Evolutionary conservation across 2,797 vertebrate species (phyloP), one percentile per base, ranked within the genome.

Genomic region (Brotula barbata): DNA sequence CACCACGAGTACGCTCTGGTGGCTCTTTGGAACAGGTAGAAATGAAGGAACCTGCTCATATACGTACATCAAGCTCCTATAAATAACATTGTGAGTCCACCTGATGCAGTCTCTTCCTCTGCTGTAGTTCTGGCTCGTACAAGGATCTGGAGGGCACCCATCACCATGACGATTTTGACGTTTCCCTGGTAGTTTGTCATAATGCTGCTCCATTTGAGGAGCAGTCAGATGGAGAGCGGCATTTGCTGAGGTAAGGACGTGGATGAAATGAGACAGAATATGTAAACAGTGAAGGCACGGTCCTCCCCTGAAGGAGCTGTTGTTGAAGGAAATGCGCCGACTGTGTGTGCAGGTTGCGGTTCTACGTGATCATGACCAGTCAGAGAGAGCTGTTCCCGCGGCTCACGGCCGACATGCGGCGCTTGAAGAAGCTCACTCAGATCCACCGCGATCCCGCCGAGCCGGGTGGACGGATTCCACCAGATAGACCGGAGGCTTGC

Each of bases 301-400:
- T 11, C 11, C 31, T 33, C 11, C 6, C 11, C 31, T 33, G 31
- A 33, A 33, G 11, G 31, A 33, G 6, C 11, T 33, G 6, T 33
- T 6, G 11, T 8, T 16, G 14, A 11, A 39, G n/a, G 46, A 17
- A 46, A 25, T 53, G 42, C 21, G 1, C 14, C 8, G 37, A 1
- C 37, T 61, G 8, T 45, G 1, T 42, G 11, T 48, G 47, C 59
- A 99, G 97, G 86, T 76, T 99, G 17, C 91, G 90, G 52, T 99
- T 95, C 86, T 98, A 95, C 0, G 94, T 99, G 77, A 93, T 99
- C 82, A 98, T 99, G 93, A 98, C 97, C 0, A 99, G 96, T 83
- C 96, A 98, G 83, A 91, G 96, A 52, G 97, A 99, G 84, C 92
- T 98, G 13, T 99, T 99, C 47, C 97, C 97, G 0, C 92, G 95